Base-by-base conservation (phyloP, 2,888 invertebrate species). In the Xestia sexstrigata region DNA sequence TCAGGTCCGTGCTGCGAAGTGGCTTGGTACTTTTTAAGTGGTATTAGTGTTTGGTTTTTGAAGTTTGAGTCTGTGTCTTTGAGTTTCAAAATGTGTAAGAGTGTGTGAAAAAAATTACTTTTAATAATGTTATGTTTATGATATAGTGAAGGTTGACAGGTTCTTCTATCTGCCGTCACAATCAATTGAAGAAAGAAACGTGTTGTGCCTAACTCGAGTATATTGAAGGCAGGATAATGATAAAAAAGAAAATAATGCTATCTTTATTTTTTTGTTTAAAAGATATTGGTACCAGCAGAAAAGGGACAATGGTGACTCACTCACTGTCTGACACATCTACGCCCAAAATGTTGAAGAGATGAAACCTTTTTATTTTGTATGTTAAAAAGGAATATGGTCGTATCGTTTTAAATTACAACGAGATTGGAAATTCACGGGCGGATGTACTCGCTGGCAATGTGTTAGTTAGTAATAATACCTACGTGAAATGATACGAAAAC, bases 11-110 rank as follows among this genome's bases (percentile, higher is more conserved):
- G 17, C 63, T 52, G 23, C 30, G 30, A 42, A 69, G 52, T 70
- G 26, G 66, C 30, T 67, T 49, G 23, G 17, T 42, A 70, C 60
- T 81, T 55, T 82, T 70, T 70, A 65, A 52, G 45, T 66, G 47
- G 58, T 74, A 17, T 52, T 55, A 30, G n/a, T 62, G 42, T 47
- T 62, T 58, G 7, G 20, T 81, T 30, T 13, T 20, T 47, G 20
- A n/a, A 30, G 17, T 49, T 39, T 15, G n/a, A n/a, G n/a, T n/a
- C n/a, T n/a, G n/a, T n/a, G n/a, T 39, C 60, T 60, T 60, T 60
- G 60, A 60, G 30, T 17, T 60, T 26, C 15, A 26, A 6, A 6
- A 15, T 7, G 26, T 58, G 26, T 58, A 26, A 58, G 6, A 15
- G 35, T 35, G 35, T 35, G 35, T 7, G 15, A 58, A 58, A 2